These are phyloP conservation scores for Anser brachyrhynchus DNA, from an alignment of 2,113 vertebrate species.

Conservation along the genomic window DNA sequence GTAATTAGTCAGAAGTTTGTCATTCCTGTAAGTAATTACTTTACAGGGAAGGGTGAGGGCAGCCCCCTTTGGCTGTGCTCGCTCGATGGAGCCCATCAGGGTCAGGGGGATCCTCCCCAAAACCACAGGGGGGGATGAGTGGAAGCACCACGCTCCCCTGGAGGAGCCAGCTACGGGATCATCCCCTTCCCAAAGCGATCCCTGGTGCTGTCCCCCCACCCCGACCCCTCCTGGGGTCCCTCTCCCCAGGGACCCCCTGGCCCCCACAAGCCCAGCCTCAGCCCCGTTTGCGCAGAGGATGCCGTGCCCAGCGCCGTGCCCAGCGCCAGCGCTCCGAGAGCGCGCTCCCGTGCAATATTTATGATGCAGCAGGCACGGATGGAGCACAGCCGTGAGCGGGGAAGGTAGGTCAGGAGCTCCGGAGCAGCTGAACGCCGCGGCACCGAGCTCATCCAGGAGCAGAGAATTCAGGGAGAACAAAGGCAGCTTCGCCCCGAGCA, in stretches of 20 bases:
- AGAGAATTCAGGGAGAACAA: not conserved
- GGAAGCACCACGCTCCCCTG: too few species aligned
- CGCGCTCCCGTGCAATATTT: not conserved
- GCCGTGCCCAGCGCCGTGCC: not conserved
- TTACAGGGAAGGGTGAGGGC: not conserved
- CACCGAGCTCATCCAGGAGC: not conserved
- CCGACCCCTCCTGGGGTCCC: too few species aligned
- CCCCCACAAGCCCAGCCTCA: too few species aligned
- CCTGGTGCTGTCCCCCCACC: too few species aligned
- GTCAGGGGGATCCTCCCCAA: too few species aligned
- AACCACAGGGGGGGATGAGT: too few species aligned
- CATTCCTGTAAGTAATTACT: conserved; percentile 55
- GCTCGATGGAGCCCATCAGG: not conserved
- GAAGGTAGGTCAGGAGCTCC: not conserved
- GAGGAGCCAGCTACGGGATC: too few species aligned
- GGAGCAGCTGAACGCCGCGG: not conserved
- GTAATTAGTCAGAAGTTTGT: conserved; percentile 48
- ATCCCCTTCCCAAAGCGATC: too few species aligned
- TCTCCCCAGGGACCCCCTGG: too few species aligned
- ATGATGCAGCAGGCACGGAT: not conserved
- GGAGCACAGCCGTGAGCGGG: too few species aligned
- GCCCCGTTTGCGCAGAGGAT: not conserved
- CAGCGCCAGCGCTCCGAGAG: too few species aligned
- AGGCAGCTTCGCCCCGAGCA: not conserved
- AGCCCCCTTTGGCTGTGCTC: not conserved